Evolutionary conservation across 2,888 invertebrate species (phyloP).

Genomic region (Chelonus formosanus): DNA sequence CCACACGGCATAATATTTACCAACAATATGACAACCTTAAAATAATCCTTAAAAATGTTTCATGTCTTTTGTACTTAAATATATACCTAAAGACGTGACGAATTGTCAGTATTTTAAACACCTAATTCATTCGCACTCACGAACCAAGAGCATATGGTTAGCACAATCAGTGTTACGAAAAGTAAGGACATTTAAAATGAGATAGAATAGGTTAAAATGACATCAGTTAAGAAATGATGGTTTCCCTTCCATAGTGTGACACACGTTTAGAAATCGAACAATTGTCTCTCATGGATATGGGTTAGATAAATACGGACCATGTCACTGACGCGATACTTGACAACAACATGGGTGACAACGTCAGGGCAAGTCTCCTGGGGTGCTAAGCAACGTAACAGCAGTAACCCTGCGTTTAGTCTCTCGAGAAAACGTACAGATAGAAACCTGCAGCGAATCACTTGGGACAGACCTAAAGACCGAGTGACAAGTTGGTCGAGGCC

Average conservation of each 20-base stretch:
- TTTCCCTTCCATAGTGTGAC: constrained; percentile 8
- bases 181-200: too few relatives aligned
- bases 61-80: not conserved
- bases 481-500: constrained; percentile 26
- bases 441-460: constrained; percentile 23
- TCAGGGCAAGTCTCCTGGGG: constrained; percentile 25
- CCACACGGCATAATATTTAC: too few relatives aligned
- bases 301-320: constrained; percentile 44
- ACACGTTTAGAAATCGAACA: constrained; percentile 41
- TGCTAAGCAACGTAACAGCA: constrained; percentile 10
- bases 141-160: constrained; percentile 34
- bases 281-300: constrained; percentile 47
- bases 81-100: constrained; percentile 17
- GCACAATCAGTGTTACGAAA: not conserved
- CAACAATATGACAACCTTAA: constrained; percentile 2
- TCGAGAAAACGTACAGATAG: constrained; percentile 28
- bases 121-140: constrained; percentile 37
- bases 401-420: constrained; percentile 18
- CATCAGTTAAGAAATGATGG: not conserved
- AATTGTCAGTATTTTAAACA: constrained; percentile 19
- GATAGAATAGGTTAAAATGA: not conserved
- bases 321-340: constrained; percentile 11
- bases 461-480: constrained; percentile 26
- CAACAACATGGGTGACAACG: constrained; percentile 31
- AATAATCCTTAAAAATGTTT: not conserved